Base-by-base conservation (phyloP, 1,140 invertebrate species). In the Dendrolimus kikuchii region DNA sequence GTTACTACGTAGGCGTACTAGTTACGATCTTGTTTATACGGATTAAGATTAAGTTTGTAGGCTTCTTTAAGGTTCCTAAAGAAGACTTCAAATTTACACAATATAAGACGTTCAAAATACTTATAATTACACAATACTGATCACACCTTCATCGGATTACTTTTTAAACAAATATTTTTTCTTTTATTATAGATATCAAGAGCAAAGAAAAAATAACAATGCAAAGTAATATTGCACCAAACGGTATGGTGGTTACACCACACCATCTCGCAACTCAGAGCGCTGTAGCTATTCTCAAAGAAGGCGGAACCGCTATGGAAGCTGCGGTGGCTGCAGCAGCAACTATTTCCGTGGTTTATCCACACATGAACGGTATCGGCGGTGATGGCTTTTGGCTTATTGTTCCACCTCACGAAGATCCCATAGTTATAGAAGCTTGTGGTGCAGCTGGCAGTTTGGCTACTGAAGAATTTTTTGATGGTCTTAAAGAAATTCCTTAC, bases 351-450 rank as follows among this genome's bases (percentile, higher is more conserved):
- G 79, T 86, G 4, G 77, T 83, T 5, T 81, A 79, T 56, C 82
- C 82, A 10, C 77, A 83, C 41, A 80, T 81, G 76, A 83, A 78
- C 46, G 68, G 71, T 47, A 82, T 86, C 47, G 82, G 80, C 23
- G 80, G 80, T 10, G 82, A 86, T 53, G 64, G 71, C 3, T 82
- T 83, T 49, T 86, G 80, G 80, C 71, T 83, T 1, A 83, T 86
- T 6, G 53, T 83, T 7, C 82, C 82, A 41, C 80, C 82, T 38
- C 54, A 65, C 7, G 77, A 64, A 6, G 72, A 82, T 0, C 79
- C 76, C 8, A 10, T 86, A 6, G 77, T 52, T 6, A 86, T 86
- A 6, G 80, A 83, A 62, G 82, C 77, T 5, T 76, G 75, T 62
- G 82, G 82, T 5, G 57, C 66, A n/a, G 77, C 76, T 23, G 82